Conservation (phyloP, 2,113 vertebrate genomes). For the Aspiorhynchus laticeps region DNA sequence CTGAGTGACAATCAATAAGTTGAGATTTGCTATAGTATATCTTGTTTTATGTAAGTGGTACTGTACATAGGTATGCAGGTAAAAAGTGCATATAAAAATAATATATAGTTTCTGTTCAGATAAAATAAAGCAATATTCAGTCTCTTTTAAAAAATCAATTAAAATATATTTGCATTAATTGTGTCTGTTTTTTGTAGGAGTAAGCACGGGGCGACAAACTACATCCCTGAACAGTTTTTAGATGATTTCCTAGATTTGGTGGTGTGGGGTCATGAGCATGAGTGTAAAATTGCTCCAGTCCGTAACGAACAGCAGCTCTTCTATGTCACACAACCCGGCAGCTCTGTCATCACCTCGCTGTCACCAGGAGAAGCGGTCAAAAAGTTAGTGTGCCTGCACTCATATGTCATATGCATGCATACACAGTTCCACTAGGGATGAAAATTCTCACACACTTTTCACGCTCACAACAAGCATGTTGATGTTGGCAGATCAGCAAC, state of each 20-base stretch:
- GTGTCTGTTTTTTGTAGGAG: constrained; percentile 77
- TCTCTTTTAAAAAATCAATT: neutral
- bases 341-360: constrained; percentile 93
- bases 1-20: neutral
- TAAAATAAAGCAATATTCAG: neutral
- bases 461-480: too few relatives aligned
- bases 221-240: constrained; percentile 97
- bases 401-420: neutral
- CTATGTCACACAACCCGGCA: constrained; percentile 93
- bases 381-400: constrained; percentile 67
- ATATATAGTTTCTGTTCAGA: neutral
- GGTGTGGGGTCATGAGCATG: constrained; percentile 98
- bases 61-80: neutral
- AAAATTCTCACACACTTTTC: too few relatives aligned
- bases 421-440: neutral
- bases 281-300: constrained; percentile 88
- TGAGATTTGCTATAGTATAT: neutral
- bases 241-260: constrained; percentile 95
- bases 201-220: constrained; percentile 94
- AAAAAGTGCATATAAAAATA: neutral
- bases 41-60: neutral
- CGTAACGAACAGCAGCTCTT: constrained; percentile 92
- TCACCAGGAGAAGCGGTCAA: constrained; percentile 90
- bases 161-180: neutral
- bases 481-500: too few relatives aligned